Evolutionary conservation across 2,888 invertebrate genomes (phyloP).

Genomic region (Notodromas monacha): DNA sequence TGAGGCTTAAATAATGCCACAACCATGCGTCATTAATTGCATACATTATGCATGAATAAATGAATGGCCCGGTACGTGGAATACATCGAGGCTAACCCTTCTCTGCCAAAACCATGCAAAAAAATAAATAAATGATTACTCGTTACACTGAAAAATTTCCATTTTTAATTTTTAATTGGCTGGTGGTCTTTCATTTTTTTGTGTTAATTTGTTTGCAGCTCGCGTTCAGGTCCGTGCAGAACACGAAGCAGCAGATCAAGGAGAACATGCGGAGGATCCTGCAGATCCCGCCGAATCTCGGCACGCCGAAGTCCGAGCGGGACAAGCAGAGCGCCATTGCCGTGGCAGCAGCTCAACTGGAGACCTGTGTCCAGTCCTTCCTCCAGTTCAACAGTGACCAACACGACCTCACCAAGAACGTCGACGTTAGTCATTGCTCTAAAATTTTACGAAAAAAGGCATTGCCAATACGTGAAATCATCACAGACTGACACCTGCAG

Average conservation of each 20-base stretch:
- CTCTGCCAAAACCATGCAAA: too few species aligned
- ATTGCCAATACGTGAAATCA: background rate
- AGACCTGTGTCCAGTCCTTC: slow-evolving; percentile 18
- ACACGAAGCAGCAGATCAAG: slow-evolving; percentile 31
- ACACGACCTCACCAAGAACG: slow-evolving; percentile 22
- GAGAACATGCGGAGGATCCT: slow-evolving; percentile 33
- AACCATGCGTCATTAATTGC: too few species aligned
- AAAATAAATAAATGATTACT: too few species aligned
- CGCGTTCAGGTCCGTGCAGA: slow-evolving; percentile 34
- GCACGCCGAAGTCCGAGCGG: slow-evolving; percentile 6
- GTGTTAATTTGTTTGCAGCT: slow-evolving; percentile 20
- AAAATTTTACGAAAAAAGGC: background rate
- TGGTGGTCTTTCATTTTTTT: slow-evolving; percentile 6
- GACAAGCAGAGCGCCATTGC: slow-evolving; percentile 15
- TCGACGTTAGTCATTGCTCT: slow-evolving; percentile 16
- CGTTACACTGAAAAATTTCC: too few species aligned
- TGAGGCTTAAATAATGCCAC: too few species aligned
- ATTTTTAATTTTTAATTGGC: slow-evolving; percentile 6
- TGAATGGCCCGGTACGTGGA: too few species aligned
- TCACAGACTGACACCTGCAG: too few species aligned
- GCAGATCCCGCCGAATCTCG: slow-evolving; percentile 14
- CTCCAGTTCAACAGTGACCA: slow-evolving; percentile 32
- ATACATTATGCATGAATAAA: too few species aligned
- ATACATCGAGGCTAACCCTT: too few species aligned
- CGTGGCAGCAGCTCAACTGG: slow-evolving; percentile 10